These are phyloP conservation scores for Brachionus sp. DNA, from an alignment of 1,140 invertebrate species.

Conservation along the genomic window DNA sequence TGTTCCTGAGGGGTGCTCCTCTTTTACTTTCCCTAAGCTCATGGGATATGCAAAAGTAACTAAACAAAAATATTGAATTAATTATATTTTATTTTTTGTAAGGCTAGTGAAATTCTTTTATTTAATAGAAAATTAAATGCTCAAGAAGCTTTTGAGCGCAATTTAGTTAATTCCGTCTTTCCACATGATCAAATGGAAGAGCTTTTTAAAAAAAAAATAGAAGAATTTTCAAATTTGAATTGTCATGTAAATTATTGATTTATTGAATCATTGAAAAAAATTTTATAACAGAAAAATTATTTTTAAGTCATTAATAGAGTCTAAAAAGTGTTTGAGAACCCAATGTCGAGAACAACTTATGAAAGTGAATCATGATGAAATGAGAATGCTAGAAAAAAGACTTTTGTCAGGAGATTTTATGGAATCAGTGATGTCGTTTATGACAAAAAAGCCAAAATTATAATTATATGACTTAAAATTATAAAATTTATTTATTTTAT, in stretches of 20 bases:
- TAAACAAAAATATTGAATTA: slow-evolving; percentile 47
- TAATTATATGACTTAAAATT: not conserved
- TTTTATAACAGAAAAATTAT: not conserved
- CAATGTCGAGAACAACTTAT: slow-evolving; percentile 60
- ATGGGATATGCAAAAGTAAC: slow-evolving; percentile 45
- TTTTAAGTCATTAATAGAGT: slow-evolving; percentile 62
- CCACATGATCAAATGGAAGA: slow-evolving; percentile 64
- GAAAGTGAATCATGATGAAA: slow-evolving; percentile 64
- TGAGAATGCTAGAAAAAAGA: slow-evolving; percentile 62
- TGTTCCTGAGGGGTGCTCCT: slow-evolving; percentile 77
- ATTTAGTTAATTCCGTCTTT: slow-evolving; percentile 71
- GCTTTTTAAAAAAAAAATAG: slow-evolving; percentile 55
- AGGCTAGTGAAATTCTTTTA: slow-evolving; percentile 75
- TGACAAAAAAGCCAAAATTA: slow-evolving; percentile 15
- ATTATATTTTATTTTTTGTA: slow-evolving; percentile 46
- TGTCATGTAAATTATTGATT: slow-evolving; percentile 19
- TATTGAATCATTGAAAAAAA: not conserved
- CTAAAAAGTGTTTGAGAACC: slow-evolving; percentile 63
- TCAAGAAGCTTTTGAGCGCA: slow-evolving; percentile 68
- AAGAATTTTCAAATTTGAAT: slow-evolving; percentile 50
- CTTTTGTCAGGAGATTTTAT: slow-evolving; percentile 66
- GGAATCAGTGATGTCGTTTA: slow-evolving; percentile 59
- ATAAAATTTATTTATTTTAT: not conserved
- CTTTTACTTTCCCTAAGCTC: slow-evolving; percentile 70
- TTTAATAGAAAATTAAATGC: slow-evolving; percentile 76